Conservation (phyloP, 1,140 invertebrate species). For the Neelides sp. region DNA sequence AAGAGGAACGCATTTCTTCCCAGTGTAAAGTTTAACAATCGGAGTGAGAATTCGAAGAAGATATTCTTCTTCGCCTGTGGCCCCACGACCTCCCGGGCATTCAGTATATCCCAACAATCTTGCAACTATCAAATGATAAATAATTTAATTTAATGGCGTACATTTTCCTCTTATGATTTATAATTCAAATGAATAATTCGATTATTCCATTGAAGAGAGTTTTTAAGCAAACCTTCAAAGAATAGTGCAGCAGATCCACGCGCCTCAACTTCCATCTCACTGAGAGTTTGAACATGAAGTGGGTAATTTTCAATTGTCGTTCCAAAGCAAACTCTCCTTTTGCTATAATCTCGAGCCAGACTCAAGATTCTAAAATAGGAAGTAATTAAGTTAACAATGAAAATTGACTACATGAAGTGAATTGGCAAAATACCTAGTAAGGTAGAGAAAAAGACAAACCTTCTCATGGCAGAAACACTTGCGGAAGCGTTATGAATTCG, state of each 20-base stretch:
- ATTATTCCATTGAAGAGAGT: no score
- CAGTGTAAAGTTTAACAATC: constrained; percentile 46
- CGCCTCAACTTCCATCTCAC: constrained; percentile 43
- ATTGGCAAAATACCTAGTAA: constrained; percentile 1
- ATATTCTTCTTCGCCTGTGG: constrained; percentile 36
- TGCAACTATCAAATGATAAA: background rate
- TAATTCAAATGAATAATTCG: no score
- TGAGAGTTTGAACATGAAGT: constrained; percentile 44
- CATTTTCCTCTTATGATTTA: no score
- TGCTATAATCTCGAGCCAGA: constrained; percentile 44
- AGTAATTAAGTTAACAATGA: background rate
- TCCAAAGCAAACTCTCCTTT: constrained; percentile 42
- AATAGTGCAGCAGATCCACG: constrained; percentile 36
- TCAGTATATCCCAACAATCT: constrained; percentile 41
- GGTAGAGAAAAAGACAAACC: no score
- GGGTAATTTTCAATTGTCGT: constrained; percentile 39
- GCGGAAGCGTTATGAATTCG: constrained; percentile 45
- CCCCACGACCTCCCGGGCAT: constrained; percentile 32
- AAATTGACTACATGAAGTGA: background rate
- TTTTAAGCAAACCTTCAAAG: constrained; percentile 36
- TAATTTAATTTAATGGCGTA: no score
- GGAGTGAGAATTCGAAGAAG: constrained; percentile 44
- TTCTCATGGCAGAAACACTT: constrained; percentile 40
- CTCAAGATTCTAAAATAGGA: constrained; percentile 14
- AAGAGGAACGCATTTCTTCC: constrained; percentile 42